Percentiles rank a stretch among this genome's conserved stretches.
phyloP scores from a whole-genome alignment of 2,113 vertebrate genomes.

The Hemichromis elongatus region DNA sequence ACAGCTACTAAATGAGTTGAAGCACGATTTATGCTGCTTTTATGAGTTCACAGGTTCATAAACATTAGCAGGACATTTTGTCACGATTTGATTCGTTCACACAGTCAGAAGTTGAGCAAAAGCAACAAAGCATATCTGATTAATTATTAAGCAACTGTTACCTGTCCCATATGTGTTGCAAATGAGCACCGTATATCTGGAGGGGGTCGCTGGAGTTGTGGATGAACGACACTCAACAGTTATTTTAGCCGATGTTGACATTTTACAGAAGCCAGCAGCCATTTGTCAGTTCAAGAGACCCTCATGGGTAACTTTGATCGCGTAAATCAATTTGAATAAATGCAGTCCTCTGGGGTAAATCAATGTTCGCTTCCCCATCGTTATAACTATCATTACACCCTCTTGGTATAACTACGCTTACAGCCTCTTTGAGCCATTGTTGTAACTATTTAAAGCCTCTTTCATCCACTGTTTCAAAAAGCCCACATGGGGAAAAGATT shows the following conservation, averaged over 20 bases:
- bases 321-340: conserved; percentile 10
- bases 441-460: neutral
- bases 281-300: neutral
- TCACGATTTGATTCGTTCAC: neutral
- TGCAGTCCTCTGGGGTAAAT: neutral
- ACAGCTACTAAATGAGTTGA: neutral
- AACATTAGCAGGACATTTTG: neutral
- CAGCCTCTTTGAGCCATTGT: neutral
- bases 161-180: neutral
- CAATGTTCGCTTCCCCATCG: neutral
- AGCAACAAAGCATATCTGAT: neutral
- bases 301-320: conserved; percentile 9
- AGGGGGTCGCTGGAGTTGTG: neutral
- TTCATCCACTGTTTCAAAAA: neutral
- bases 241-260: neutral
- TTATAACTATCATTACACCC: neutral
- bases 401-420: neutral
- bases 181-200: neutral
- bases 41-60: neutral
- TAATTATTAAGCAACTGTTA: neutral
- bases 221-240: neutral
- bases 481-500: neutral
- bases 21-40: neutral
- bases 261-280: neutral
- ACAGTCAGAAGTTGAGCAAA: neutral